These are phyloP conservation scores for Microtus oregoni DNA, from an alignment of 2,113 vertebrate species.

Conservation along the genomic window DNA sequence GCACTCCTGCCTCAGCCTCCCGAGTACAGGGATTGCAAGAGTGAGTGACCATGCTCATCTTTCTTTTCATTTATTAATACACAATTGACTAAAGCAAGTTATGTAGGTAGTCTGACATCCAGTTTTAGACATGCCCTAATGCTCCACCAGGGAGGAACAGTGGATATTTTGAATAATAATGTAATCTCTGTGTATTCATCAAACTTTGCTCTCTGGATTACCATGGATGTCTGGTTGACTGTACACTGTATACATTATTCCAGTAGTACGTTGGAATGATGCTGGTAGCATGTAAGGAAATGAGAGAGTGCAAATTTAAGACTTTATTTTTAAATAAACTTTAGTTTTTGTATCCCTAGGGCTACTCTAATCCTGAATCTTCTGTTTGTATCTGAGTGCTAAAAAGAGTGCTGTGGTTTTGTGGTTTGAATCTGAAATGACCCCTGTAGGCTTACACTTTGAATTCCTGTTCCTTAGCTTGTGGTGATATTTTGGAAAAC, in stretches of 20 bases:
- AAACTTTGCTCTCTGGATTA: slow-evolving; percentile 27
- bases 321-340: neutral
- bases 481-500: neutral
- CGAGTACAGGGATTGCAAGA: neutral
- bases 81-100: neutral
- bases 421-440: neutral
- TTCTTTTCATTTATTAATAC: neutral
- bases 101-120: neutral
- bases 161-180: slow-evolving; percentile 50
- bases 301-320: neutral
- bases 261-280: neutral
- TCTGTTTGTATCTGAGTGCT: neutral
- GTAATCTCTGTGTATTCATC: neutral
- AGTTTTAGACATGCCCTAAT: neutral
- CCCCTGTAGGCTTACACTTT: too few relatives aligned
- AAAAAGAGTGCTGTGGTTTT: neutral
- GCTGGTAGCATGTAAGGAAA: slow-evolving; percentile 4
- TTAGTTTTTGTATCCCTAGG: neutral
- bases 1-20: neutral
- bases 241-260: neutral
- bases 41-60: neutral
- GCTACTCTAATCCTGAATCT: neutral
- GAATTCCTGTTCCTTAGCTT: neutral
- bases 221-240: slow-evolving; percentile 18
- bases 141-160: neutral